Conservation (phyloP, 1,140 invertebrate species). For the Drosophila pectinifera region DNA sequence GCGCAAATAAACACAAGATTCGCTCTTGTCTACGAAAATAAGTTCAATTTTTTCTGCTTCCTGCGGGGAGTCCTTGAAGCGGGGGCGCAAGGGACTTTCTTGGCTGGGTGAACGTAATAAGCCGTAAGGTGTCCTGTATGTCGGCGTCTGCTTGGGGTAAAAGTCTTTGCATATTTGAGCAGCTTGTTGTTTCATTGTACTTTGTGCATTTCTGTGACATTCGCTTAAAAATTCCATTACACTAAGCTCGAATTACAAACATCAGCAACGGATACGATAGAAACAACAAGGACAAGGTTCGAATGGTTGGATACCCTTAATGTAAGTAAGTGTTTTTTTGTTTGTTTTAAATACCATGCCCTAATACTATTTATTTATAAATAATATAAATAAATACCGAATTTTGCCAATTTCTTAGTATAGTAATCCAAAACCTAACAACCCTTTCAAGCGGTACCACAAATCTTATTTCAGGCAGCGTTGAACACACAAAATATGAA, state of each 20-base stretch:
- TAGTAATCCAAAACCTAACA: not conserved
- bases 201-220: conserved; percentile 74
- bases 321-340: too few species aligned
- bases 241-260: conserved; percentile 75
- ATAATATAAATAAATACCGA: not conserved
- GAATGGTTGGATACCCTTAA: not conserved
- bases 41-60: conserved; percentile 43
- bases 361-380: accelerated
- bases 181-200: conserved; percentile 67
- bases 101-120: conserved; percentile 56
- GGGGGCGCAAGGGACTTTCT: not conserved
- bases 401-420: too few species aligned
- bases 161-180: conserved; percentile 80
- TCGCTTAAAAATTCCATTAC: conserved; percentile 84
- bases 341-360: not conserved
- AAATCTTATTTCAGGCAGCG: conserved; percentile 76
- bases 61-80: conserved; percentile 29
- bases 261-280: conserved; percentile 39
- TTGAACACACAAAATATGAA: conserved; percentile 71
- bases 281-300: not conserved
- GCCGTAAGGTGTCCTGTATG: conserved; percentile 51
- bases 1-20: conserved; percentile 77
- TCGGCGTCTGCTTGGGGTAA: conserved; percentile 22
- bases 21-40: conserved; percentile 67
- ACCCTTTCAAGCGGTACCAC: conserved; percentile 5